Base-by-base conservation (phyloP, 2,888 invertebrate species). In the Phaedon cochleariae region DNA sequence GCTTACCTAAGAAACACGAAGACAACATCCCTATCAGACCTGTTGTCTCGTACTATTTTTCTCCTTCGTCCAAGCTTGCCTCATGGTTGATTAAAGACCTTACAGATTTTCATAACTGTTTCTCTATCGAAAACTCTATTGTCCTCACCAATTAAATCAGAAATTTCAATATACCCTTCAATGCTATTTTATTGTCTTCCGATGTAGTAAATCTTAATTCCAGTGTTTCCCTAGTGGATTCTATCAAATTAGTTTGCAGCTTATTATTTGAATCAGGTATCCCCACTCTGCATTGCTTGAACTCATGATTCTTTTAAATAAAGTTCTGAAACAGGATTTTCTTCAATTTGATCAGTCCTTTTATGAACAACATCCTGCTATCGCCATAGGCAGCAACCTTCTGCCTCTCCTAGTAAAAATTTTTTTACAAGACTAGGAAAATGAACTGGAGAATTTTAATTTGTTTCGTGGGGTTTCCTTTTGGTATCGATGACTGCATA, bases 1-100 rank as follows among this genome's bases (percentile, higher is more conserved):
- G 62, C 2, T 20, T 58, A 18, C 55, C 51, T 12, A 58, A 58
- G 22, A 63, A 48, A 10, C 63, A 63, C 17, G 58, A n/a, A n/a
- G n/a, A n/a, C n/a, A n/a, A n/a, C n/a, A n/a, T n/a, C n/a, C n/a
- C n/a, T n/a, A n/a, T n/a, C 20, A 22, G 63, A 22, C 58, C 63
- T 18, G 63, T 63, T 1, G 57, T 63, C 10, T 29, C n/a, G n/a
- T n/a, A n/a, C 21, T 10, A 3, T 15, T 9, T 57, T 18, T 45
- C 62, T 1, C 55, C 62, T 21, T 15, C 20, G n/a, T 57, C 26
- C 18, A 55, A 29, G 15, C 29, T 58, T 17, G 15, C 54, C 5
- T 9, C 4, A 1, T 60, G 49, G 18, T 17, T 60, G 1, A 34
- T 60, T 9, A 51, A 20, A 37, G 52, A 34, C 12, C 1, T 21